Evolutionary conservation across 1,140 invertebrate genomes (phyloP), one percentile per base, ranked within the genome.

Genomic region (Formica selysi): DNA sequence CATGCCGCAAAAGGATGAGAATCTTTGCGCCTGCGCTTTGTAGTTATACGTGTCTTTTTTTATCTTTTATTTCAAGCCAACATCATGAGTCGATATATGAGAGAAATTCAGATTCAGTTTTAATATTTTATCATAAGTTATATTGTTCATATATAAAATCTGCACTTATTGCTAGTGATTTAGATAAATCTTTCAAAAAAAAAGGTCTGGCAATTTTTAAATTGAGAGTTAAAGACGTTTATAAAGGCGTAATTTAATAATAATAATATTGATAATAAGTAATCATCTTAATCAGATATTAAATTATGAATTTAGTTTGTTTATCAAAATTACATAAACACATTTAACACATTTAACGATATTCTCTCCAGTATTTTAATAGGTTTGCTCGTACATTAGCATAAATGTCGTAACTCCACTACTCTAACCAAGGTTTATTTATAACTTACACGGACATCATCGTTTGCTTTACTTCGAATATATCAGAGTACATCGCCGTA

Each of bases 101-200:
- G 32, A 32, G 32, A 88, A 38, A 74, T 80, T 59, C 32, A 10
- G 8, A 16, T 74, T 44, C 22, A 59, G 41, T 71, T 76, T 67
- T 78, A 88, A 85, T 88, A 71, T 68, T 84, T 83, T 88, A 85
- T 67, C 57, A 57, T 88, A 76, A 85, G 68, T 32, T 64, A 41
- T 41, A 36, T 10, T 6, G 0, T 70, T 79, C 26, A 19, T 38
- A 51, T 13, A 26, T 26, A 54, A 7, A 1, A 76, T 38, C 26
- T 41, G 26, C 13, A 36, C 67, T 67, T 26, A 7, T 67, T n/a
- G 38, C 11, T 38, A 51, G 1, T 51, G 1, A 7, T 22, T 67
- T 51, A 3, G 32, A 29, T 48, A 57, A 51, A 65, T 16, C 16
- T 26, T 79, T 67, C 10, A 38, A 5, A 16, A 32, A 16, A 32